Evolutionary conservation across 2,888 invertebrate species (phyloP).

Genomic region (Globia sparganii): DNA sequence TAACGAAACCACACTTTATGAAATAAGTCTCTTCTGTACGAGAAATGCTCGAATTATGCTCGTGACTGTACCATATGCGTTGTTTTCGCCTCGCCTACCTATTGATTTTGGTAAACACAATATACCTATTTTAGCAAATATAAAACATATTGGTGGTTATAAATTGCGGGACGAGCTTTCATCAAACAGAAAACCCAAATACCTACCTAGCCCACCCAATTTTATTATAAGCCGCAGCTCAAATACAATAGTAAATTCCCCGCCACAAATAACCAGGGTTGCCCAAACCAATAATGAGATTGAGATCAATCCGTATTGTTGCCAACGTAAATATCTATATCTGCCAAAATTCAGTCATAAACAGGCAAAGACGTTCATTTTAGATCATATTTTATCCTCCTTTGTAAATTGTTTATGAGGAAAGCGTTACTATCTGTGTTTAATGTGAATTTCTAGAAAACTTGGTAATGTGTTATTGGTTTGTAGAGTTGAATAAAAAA

Average conservation of each 20-base stretch:
- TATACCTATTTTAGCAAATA: neutral
- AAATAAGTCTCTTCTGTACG: too few relatives aligned
- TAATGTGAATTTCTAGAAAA: constrained; percentile 26
- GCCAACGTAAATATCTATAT: constrained; percentile 63
- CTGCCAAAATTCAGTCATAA: constrained; percentile 63
- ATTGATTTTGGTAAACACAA: neutral
- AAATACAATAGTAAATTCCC: constrained; percentile 35
- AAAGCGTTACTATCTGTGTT: constrained; percentile 28
- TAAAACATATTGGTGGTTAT: neutral
- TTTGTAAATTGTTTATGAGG: constrained; percentile 60
- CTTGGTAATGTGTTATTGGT: constrained; percentile 1
- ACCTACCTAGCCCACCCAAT: neutral
- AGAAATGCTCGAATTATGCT: too few relatives aligned
- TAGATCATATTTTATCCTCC: constrained; percentile 63
- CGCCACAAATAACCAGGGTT: constrained; percentile 31
- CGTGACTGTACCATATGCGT: neutral
- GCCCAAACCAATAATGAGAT: constrained; percentile 56
- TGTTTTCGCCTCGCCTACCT: neutral
- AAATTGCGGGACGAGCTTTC: neutral
- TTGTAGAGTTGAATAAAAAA: neutral
- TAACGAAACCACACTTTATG: too few relatives aligned
- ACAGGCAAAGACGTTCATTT: constrained; percentile 60
- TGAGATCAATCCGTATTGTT: constrained; percentile 53
- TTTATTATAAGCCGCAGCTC: constrained; percentile 29
- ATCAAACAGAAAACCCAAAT: neutral